Percentiles rank a stretch among this genome's conserved stretches.
Conservation (phyloP, 2,888 invertebrate species). For the Pristionchus mayeri region DNA sequence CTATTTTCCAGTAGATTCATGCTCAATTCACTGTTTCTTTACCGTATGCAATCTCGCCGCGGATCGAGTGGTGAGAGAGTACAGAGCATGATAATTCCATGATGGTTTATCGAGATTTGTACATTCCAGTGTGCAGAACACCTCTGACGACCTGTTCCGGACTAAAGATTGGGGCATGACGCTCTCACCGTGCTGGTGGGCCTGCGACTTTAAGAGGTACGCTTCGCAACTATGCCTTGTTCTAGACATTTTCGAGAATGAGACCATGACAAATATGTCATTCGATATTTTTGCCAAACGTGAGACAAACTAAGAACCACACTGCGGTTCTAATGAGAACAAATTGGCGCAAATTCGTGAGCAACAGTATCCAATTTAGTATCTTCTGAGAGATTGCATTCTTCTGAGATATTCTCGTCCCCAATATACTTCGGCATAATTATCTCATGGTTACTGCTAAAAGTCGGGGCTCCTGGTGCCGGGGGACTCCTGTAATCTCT, state of each 20-base stretch:
- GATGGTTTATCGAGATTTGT: not conserved
- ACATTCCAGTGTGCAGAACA: not conserved
- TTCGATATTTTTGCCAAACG: no score
- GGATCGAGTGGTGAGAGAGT: no score
- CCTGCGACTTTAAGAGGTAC: slow-evolving; percentile 53
- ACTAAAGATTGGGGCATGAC: slow-evolving; percentile 55
- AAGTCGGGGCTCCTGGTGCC: no score
- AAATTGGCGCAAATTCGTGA: not conserved
- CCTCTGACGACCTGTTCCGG: not conserved
- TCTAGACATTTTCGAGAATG: not conserved
- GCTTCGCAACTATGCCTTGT: not conserved
- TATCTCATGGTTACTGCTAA: no score
- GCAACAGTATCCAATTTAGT: not conserved
- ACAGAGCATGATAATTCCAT: not conserved
- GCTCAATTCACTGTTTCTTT: not conserved
- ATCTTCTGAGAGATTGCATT: not conserved
- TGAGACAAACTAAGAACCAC: no score
- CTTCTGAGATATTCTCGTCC: not conserved
- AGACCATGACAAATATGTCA: not conserved
- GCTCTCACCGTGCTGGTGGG: slow-evolving; percentile 54
- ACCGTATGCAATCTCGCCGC: not conserved
- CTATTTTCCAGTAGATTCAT: not conserved
- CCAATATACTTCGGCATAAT: no score
- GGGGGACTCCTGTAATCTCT: no score
- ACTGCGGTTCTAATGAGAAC: not conserved